These are phyloP conservation scores for Trimorus sp. DNA, from an alignment of 2,888 invertebrate genomes.

Conservation along the genomic window DNA sequence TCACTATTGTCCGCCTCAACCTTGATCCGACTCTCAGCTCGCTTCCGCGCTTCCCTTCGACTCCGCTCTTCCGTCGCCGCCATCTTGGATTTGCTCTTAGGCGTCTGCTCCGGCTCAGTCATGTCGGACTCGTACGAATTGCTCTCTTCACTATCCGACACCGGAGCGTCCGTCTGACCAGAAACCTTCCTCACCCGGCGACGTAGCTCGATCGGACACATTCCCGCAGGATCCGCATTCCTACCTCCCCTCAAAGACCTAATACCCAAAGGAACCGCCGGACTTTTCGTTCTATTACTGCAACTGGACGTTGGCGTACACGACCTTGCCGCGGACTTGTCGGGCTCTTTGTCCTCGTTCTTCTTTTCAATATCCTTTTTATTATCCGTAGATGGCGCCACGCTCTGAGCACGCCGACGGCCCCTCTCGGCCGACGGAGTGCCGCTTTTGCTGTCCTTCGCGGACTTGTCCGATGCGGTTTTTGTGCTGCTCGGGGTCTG, in stretches of 20 bases:
- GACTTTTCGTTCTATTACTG: slow-evolving; percentile 86
- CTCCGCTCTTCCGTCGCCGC: slow-evolving; percentile 73
- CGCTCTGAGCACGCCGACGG: slow-evolving; percentile 81
- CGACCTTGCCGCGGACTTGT: slow-evolving; percentile 82
- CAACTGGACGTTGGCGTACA: slow-evolving; percentile 86
- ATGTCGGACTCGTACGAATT: slow-evolving; percentile 82
- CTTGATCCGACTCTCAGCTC: slow-evolving; percentile 82
- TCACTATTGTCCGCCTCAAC: slow-evolving; percentile 77
- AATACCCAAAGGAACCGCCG: slow-evolving; percentile 83
- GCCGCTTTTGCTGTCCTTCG: slow-evolving; percentile 35
- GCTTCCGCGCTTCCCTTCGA: slow-evolving; percentile 78
- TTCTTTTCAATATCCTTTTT: background rate
- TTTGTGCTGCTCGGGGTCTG: slow-evolving; percentile 77
- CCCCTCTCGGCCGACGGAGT: slow-evolving; percentile 81
- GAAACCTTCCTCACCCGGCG: slow-evolving; percentile 83
- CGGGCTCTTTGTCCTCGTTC: slow-evolving; percentile 69
- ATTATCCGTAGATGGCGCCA: slow-evolving; percentile 79
- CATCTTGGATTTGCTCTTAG: slow-evolving; percentile 66
- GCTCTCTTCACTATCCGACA: slow-evolving; percentile 84
- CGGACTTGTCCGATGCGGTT: slow-evolving; percentile 68
- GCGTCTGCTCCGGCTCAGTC: slow-evolving; percentile 75
- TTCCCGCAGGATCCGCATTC: slow-evolving; percentile 76
- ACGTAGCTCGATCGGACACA: slow-evolving; percentile 70
- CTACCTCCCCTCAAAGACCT: slow-evolving; percentile 79
- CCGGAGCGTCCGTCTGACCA: slow-evolving; percentile 84